Evolutionary conservation across 1,140 invertebrate genomes (phyloP), one percentile per base, ranked within the genome.

Genomic region (Atta texana): DNA sequence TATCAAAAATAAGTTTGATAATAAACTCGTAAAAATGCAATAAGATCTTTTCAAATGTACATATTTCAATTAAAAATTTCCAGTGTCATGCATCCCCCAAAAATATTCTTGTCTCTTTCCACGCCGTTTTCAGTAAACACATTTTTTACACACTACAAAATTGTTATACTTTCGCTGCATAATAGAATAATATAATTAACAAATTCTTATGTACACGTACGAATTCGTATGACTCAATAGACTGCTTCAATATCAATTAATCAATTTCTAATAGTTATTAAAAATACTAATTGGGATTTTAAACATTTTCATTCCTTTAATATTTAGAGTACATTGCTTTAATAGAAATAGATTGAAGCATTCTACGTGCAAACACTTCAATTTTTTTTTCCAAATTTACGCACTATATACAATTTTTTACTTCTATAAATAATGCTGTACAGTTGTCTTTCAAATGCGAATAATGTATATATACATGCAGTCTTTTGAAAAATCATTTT

Each of bases 381-480:
- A 59, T 18, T 14, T 74, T 75, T 74, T 55, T 57, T 31, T 31
- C 18, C 28, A 69, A 39, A 69, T 34, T 71, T 34, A 39, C 1
- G 7, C 5, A 39, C 69, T 44, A 69, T 55, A 4, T 71, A 57
- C 12, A 39, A 57, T 44, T 76, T 51, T 49, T 18, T 14, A 81
- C 0, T 57, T 39, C 16, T 55, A 55, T 28, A 24, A 55, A 55
- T n/a, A 51, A 55, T 12, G n/a, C 18, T 69, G 16, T 39, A 44
- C n/a, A 71, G 6, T 10, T 24, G 14, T 10, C 55, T 57, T 55
- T 44, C 6, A 18, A 24, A 18, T 57, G 49, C 51, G 1, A 59
- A 81, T 71, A 55, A 69, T 69, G 49, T 68, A 24, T 81, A 68
- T 80, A 24, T 57, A 71, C 64, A 81, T 81, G 78, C 78, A 81